A percentile compares a stretch with the other conserved stretches of the same genome.
Evolutionary conservation across 2,113 vertebrate genomes (phyloP).

Genomic region (Agelaius phoeniceus): DNA sequence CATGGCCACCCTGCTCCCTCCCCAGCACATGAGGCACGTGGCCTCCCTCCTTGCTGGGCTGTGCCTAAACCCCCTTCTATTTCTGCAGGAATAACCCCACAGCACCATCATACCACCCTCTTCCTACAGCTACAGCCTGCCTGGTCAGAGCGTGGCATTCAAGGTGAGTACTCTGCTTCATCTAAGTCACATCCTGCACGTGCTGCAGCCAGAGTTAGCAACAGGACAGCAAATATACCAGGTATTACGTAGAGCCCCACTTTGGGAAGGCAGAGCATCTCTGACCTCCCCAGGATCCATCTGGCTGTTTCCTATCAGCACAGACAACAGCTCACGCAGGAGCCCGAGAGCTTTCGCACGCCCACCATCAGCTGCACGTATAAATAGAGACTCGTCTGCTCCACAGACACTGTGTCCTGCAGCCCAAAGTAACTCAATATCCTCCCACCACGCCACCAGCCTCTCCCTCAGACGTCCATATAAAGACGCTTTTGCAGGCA

Average conservation of each 20-base stretch:
- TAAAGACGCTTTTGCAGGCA: background rate
- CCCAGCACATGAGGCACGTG: rapidly evolving
- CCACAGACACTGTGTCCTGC: background rate
- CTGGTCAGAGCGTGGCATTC: rapidly evolving
- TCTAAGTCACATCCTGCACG: rapidly evolving
- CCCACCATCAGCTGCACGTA: background rate
- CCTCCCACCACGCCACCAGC: background rate
- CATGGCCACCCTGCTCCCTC: background rate
- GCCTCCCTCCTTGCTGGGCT: background rate
- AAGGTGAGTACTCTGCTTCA: background rate
- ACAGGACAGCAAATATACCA: background rate
- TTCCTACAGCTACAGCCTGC: background rate
- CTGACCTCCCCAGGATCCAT: background rate
- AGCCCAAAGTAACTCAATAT: constrained; percentile 5
- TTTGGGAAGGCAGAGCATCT: background rate
- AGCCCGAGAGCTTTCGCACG: background rate
- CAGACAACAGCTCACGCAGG: background rate
- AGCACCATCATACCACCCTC: rapidly evolving
- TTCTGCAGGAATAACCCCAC: background rate
- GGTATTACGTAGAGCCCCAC: background rate
- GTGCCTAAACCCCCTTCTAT: background rate
- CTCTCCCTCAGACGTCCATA: background rate
- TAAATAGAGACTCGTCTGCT: background rate
- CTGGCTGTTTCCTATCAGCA: background rate
- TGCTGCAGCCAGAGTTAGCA: background rate